A percentile compares a stretch with the other conserved stretches of the same genome.
Evolutionary conservation across 2,888 invertebrate species (phyloP).

Genomic region (Drosophila tanythrix): DNA sequence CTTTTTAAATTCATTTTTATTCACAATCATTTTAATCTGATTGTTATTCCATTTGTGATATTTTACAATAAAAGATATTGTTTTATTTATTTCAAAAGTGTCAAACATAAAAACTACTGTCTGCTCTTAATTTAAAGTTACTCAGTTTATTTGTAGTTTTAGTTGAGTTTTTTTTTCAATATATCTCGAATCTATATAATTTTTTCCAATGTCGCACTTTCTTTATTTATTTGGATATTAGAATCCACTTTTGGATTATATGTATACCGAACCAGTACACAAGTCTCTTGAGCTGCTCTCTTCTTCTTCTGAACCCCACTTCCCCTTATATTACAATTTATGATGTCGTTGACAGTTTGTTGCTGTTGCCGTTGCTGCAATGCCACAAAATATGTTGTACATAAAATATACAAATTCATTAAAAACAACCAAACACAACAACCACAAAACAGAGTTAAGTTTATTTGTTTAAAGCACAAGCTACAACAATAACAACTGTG

Average conservation of each 20-base stretch:
- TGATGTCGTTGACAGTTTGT: slow-evolving; percentile 31
- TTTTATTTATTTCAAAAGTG: background rate
- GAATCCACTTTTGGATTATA: background rate
- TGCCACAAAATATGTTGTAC: slow-evolving; percentile 63
- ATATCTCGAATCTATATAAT: background rate
- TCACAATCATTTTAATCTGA: slow-evolving; percentile 37
- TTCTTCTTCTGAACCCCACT: background rate
- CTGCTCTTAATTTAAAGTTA: background rate
- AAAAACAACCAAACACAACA: slow-evolving; percentile 58
- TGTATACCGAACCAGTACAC: background rate
- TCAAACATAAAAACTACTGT: background rate
- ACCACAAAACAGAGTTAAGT: slow-evolving; percentile 37
- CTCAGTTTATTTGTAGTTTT: background rate
- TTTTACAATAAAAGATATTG: background rate
- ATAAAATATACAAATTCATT: slow-evolving; percentile 69
- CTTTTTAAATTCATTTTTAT: slow-evolving; percentile 57
- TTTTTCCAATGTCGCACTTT: background rate
- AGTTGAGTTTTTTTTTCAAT: background rate
- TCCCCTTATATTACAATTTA: background rate
- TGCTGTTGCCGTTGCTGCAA: slow-evolving; percentile 27
- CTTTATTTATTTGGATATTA: background rate
- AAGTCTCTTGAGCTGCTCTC: background rate
- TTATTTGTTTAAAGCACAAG: slow-evolving; percentile 48
- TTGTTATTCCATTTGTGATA: background rate
- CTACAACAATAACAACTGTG: slow-evolving; percentile 28